Evolutionary conservation across 1,140 invertebrate genomes (phyloP).

Genomic region (Drosophila busckii): DNA sequence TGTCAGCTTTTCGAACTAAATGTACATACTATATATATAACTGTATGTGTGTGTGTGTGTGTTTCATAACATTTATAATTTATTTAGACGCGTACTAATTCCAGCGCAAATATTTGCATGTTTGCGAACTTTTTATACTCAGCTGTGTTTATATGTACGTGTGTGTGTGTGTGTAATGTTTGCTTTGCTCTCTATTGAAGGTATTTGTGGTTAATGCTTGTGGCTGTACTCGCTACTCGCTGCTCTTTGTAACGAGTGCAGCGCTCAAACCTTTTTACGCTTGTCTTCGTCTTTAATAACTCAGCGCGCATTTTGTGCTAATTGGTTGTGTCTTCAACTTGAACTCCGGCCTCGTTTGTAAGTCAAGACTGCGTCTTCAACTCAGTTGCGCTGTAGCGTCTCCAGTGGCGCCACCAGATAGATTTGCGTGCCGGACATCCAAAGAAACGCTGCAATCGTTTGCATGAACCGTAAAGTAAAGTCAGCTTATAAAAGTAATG

Average conservation of each 20-base stretch:
- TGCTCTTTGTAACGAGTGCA: not conserved
- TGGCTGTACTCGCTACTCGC: constrained; percentile 39
- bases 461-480: too few relatives aligned
- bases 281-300: too few relatives aligned
- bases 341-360: too few relatives aligned
- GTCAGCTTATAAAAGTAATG: too few relatives aligned
- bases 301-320: too few relatives aligned
- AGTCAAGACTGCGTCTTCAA: too few relatives aligned
- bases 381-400: constrained; percentile 49
- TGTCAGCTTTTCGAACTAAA: constrained; percentile 27
- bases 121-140: constrained; percentile 20
- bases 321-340: not conserved
- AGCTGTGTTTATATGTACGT: constrained; percentile 10
- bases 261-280: not conserved
- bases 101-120: constrained; percentile 56
- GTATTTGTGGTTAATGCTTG: constrained; percentile 41
- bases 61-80: constrained; percentile 34
- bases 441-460: constrained; percentile 54
- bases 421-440: constrained; percentile 70
- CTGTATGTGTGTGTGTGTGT: constrained; percentile 3
- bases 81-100: constrained; percentile 60
- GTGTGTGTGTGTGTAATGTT: constrained; percentile 7
- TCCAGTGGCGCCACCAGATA: constrained; percentile 70
- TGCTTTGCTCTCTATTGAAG: constrained; percentile 48
- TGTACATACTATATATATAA: constrained; percentile 1